Percentiles rank a stretch among this genome's conserved stretches.
phyloP scores from a whole-genome alignment of 2,797 vertebrate genomes.

The Muscicapa striata region DNA sequence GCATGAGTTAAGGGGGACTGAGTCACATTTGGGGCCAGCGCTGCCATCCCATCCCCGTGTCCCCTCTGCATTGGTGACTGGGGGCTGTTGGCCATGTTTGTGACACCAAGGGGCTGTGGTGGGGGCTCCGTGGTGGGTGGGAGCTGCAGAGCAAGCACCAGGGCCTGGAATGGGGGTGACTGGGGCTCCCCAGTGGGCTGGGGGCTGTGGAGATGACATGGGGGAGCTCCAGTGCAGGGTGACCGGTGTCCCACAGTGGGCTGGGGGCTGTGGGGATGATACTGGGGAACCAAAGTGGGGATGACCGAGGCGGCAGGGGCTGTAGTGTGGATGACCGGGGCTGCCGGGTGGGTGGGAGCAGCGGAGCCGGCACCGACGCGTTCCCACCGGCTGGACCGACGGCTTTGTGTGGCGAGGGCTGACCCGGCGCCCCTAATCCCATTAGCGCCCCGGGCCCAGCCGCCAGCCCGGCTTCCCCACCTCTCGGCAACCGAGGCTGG shows the following conservation, averaged over 20 bases:
- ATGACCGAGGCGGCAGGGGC: neutral
- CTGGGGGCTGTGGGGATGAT: neutral
- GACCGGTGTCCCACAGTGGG: too few species aligned
- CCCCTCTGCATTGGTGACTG: neutral
- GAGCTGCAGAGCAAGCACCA: neutral
- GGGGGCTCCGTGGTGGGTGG: neutral
- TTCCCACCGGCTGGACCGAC: neutral
- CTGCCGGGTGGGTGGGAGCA: neutral
- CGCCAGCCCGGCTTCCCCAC: constrained; percentile 65
- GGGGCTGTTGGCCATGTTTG: accelerated
- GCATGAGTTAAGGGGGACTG: neutral
- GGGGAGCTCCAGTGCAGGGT: neutral
- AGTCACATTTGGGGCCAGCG: accelerated
- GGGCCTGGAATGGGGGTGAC: neutral
- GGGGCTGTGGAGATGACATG: accelerated
- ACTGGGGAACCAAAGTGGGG: neutral
- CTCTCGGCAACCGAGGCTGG: constrained; percentile 73
- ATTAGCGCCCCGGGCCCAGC: constrained; percentile 52
- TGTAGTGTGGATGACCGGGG: accelerated
- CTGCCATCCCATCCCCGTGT: neutral
- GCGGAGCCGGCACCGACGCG: neutral
- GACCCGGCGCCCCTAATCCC: constrained; percentile 68
- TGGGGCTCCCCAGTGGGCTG: neutral
- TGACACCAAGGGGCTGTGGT: neutral
- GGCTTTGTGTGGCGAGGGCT: constrained; percentile 25